Conservation (phyloP, 2,888 invertebrate species). For the Epirrhoe tristata region DNA sequence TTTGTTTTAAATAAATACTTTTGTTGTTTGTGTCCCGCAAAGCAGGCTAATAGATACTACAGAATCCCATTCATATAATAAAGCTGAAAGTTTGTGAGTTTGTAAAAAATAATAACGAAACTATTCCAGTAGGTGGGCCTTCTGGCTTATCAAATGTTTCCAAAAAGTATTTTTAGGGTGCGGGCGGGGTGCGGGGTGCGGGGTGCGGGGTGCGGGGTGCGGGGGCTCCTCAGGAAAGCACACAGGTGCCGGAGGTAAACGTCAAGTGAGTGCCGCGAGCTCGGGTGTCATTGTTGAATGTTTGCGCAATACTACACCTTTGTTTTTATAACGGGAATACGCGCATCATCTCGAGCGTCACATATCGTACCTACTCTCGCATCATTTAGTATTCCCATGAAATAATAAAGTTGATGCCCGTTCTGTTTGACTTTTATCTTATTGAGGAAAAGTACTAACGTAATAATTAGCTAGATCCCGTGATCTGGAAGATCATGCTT, state of each 20-base stretch:
- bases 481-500: too few relatives aligned
- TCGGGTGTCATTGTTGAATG: background rate
- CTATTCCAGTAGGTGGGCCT: background rate
- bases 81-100: too few relatives aligned
- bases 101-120: too few relatives aligned
- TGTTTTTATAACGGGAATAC: background rate
- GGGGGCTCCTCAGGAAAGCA: too few relatives aligned
- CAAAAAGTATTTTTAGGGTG: background rate
- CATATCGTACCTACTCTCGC: background rate
- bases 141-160: background rate
- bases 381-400: background rate
- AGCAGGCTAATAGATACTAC: too few relatives aligned
- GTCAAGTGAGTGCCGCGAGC: background rate
- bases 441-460: background rate
- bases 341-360: background rate
- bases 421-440: background rate
- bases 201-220: too few relatives aligned
- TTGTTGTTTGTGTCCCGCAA: too few relatives aligned
- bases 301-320: background rate
- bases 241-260: background rate
- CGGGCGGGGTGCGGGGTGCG: background rate
- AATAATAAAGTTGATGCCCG: background rate
- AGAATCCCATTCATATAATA: too few relatives aligned
- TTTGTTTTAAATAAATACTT: too few relatives aligned
- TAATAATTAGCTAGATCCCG: too few relatives aligned